Percentiles rank a stretch among this genome's conserved stretches.
These are phyloP conservation scores for Amphiprion clarkii DNA, from an alignment of 2,797 vertebrate genomes.

Conservation along the genomic window DNA sequence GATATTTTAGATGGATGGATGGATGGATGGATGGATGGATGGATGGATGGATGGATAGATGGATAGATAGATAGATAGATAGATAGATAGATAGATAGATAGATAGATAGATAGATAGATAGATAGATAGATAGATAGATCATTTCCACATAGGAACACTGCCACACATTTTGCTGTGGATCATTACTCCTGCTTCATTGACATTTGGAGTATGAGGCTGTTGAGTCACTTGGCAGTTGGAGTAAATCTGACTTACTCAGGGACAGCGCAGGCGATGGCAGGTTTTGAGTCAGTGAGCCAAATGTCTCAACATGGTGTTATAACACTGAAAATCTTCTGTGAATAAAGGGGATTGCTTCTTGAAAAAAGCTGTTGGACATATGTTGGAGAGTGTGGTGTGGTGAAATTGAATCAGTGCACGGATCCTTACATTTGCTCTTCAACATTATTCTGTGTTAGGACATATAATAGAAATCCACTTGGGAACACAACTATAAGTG, in stretches of 20 bases:
- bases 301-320: conserved; percentile 23
- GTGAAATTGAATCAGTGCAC: no score
- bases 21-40: no score
- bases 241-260: conserved; percentile 36
- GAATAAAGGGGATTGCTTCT: conserved; percentile 3
- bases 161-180: conserved; percentile 25
- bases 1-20: no score
- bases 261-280: conserved; percentile 15
- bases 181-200: conserved; percentile 55
- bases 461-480: no score
- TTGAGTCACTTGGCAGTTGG: conserved; percentile 56
- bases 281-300: conserved; percentile 40
- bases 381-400: no score
- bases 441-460: no score
- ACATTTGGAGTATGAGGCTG: conserved; percentile 41
- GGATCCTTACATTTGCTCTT: no score
- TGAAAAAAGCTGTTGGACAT: neutral
- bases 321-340: neutral
- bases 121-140: neutral
- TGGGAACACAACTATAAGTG: no score
- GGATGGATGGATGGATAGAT: neutral
- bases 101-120: no score
- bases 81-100: neutral
- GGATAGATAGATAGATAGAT: no score
- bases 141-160: neutral